A percentile compares a stretch with the other conserved stretches of the same genome.
Evolutionary conservation across 2,113 vertebrate genomes (phyloP).

Genomic region (Ornithorhynchus anatinus): DNA sequence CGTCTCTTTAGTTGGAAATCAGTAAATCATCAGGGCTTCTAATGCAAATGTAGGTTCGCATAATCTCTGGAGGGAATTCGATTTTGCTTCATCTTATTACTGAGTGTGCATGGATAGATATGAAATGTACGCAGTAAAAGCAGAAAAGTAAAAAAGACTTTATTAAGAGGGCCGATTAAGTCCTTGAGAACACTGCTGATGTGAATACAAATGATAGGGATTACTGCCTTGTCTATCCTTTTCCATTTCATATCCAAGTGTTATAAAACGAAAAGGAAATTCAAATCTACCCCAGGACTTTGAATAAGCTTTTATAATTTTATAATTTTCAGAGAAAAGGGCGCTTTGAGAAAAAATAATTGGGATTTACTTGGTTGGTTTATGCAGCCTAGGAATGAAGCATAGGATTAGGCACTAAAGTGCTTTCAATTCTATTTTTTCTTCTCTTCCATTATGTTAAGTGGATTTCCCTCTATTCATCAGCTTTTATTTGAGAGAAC

Average conservation of each 20-base stretch:
- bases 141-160: neutral
- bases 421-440: constrained; percentile 3
- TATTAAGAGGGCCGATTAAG: neutral
- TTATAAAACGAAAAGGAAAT: no score
- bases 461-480: neutral
- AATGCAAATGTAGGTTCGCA: constrained; percentile 34
- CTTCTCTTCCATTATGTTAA: constrained; percentile 1
- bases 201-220: neutral
- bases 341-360: constrained; percentile 3
- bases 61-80: constrained; percentile 45
- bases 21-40: constrained; percentile 68
- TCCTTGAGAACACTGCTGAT: neutral
- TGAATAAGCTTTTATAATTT: neutral
- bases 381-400: constrained; percentile 13
- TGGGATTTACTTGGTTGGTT: constrained; percentile 39
- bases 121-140: constrained; percentile 46
- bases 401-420: neutral
- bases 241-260: no score
- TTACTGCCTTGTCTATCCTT: no score
- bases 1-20: constrained; percentile 67
- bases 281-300: neutral
- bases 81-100: constrained; percentile 39
- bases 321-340: constrained; percentile 8
- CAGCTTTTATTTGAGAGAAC: neutral
- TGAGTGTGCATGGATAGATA: constrained; percentile 49